phyloP scores from a whole-genome alignment of 2,888 invertebrate species.

The Tridacna crocea region DNA sequence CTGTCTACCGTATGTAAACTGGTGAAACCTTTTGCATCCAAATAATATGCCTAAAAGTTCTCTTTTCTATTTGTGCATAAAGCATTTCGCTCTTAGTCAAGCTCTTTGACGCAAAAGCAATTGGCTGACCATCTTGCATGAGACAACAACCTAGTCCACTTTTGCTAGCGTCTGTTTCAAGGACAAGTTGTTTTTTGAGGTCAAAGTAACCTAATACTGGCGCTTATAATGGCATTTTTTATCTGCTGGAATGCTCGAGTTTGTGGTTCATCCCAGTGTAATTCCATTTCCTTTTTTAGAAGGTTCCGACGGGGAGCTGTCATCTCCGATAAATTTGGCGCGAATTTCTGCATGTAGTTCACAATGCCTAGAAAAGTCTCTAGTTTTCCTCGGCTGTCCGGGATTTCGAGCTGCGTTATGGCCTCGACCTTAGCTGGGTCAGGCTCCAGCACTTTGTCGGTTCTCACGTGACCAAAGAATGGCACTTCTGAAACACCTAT shows the following conservation, averaged over 20 bases:
- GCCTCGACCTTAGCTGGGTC: conserved; percentile 48
- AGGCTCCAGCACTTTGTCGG: conserved; percentile 33
- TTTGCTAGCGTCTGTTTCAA: not conserved
- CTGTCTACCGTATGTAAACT: not conserved
- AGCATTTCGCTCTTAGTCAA: not conserved
- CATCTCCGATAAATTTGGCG: not conserved
- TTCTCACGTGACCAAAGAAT: conserved; percentile 30
- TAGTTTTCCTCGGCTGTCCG: not conserved
- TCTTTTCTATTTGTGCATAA: not conserved
- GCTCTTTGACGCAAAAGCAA: conserved; percentile 8
- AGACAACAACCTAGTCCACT: conserved; percentile 5
- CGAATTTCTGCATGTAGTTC: not conserved
- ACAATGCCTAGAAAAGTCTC: conserved; percentile 4
- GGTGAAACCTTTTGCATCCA: conserved; percentile 5
- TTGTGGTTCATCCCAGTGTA: not conserved
- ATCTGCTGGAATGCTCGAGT: not conserved
- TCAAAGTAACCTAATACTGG: conserved; percentile 4
- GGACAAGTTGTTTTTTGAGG: not conserved
- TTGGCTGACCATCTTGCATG: conserved; percentile 5
- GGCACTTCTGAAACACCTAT: conserved; percentile 1
- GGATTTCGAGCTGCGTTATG: conserved; percentile 16
- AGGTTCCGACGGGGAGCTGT: not conserved
- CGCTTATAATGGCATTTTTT: not conserved
- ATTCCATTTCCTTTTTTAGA: not conserved
- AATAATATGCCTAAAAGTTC: not conserved